Evolutionary conservation across 2,113 vertebrate genomes (phyloP), one percentile per base, ranked within the genome.

Genomic region (Collichthys lucidus): DNA sequence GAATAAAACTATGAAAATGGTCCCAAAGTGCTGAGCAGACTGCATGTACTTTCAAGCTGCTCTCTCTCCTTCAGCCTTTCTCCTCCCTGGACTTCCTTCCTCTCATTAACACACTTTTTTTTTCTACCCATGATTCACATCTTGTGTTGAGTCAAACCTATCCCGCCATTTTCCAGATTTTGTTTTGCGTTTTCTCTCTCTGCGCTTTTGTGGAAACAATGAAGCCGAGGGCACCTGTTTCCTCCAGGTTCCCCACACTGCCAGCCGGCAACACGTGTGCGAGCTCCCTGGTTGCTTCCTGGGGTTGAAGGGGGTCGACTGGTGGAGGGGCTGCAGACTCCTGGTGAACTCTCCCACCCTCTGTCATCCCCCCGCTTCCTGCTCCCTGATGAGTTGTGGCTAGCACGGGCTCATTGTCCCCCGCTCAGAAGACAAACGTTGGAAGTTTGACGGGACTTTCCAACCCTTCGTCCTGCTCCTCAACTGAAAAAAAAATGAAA

Each of bases 211-310:
- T 85, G 72, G 79, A 86, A 94, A 95, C 93, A 93, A 94, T 94
- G 79, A 90, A 82, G 47, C 49, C 0, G 50, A 66, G 66, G 90
- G 87, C 94, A 94, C 92, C 92, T 95, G 93, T 89, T 95, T 95
- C 94, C 93, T 91, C 77, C 66, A n/a, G 56, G 69, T 53, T 50
- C 65, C 46, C 74, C 24, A 71, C 73, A 24, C 52, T 49, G 61
- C 67, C 74, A 76, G 61, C 65, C 60, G 49, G 24, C 53, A 76
- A 83, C 84, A 67, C 57, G 76, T 77, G 77, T 74, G 62, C 17
- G 47, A 77, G 62, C 84, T 35, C 0, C 40, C 82, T 26, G 76
- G 67, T 40, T 75, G 83, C 85, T 90, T 92, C 89, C 90, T 89
- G 84, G 19, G 52, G 74, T 50, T 52, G 44, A 31, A 29, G 40